Evolutionary conservation across 2,797 vertebrate genomes (phyloP).

Genomic region (Pangasius macronema): DNA sequence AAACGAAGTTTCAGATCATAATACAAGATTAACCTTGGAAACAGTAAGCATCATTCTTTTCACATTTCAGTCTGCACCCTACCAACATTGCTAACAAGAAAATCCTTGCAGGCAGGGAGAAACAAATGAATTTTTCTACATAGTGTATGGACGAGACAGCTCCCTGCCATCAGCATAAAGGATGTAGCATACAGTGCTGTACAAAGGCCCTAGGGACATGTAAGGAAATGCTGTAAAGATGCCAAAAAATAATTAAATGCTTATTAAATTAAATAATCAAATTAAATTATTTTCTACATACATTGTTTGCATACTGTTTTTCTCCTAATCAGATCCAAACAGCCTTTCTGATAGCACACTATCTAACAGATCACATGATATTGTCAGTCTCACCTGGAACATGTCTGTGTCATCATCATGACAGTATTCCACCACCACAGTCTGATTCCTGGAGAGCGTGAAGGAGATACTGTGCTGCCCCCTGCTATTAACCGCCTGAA

Average conservation of each 20-base stretch:
- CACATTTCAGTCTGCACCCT: not conserved
- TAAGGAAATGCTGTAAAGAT: not conserved
- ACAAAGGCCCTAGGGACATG: not conserved
- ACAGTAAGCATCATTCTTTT: not conserved
- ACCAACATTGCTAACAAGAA: not conserved
- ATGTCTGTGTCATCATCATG: slow-evolving; percentile 96
- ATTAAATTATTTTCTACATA: not conserved
- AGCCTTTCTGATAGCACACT: not conserved
- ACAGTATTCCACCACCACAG: slow-evolving; percentile 95
- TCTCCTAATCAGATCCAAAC: not conserved
- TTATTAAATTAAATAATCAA: too few species aligned
- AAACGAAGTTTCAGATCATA: not conserved
- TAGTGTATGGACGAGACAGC: not conserved
- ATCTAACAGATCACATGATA: not conserved
- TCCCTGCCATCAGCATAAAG: not conserved
- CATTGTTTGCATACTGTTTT: not conserved
- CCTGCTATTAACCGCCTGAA: slow-evolving; percentile 92
- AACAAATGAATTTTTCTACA: not conserved
- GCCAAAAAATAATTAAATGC: not conserved
- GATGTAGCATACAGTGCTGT: not conserved
- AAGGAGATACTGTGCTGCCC: slow-evolving; percentile 97
- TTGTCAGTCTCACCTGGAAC: slow-evolving; percentile 86
- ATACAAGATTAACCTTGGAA: not conserved
- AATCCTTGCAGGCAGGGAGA: not conserved
- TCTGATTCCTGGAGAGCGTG: slow-evolving; percentile 93